These are phyloP conservation scores for Herminia tarsipennalis DNA, from an alignment of 2,888 invertebrate genomes.

Conservation along the genomic window DNA sequence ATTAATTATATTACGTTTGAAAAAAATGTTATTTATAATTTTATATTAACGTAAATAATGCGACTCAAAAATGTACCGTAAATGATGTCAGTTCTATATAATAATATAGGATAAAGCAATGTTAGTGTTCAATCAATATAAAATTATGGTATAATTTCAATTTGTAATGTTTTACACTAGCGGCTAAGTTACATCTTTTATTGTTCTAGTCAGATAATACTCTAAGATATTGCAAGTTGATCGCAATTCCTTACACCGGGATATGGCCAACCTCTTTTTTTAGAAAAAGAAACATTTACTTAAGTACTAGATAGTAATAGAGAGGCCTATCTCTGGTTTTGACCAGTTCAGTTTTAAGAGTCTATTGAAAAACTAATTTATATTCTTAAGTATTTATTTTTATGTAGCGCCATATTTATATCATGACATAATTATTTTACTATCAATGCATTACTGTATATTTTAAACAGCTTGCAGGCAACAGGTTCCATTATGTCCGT, in stretches of 20 bases:
- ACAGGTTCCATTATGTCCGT: no score
- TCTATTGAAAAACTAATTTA: constrained; percentile 9
- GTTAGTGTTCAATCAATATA: constrained; percentile 29
- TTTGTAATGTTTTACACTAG: constrained; percentile 11
- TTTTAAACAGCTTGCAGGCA: no score
- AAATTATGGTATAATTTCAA: constrained; percentile 10
- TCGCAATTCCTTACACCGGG: constrained; percentile 16
- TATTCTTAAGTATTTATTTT: constrained; percentile 6
- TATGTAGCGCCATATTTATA: constrained; percentile 11
- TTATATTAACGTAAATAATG: constrained; percentile 11
- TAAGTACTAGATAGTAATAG: background rate
- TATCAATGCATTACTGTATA: no score
- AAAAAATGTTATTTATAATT: background rate
- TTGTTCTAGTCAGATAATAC: constrained; percentile 35
- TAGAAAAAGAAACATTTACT: background rate
- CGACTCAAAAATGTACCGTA: no score
- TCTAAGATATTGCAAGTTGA: constrained; percentile 20
- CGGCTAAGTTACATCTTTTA: constrained; percentile 21
- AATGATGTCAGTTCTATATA: no score
- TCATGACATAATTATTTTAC: no score
- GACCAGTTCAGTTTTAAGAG: constrained; percentile 8
- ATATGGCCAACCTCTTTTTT: constrained; percentile 1
- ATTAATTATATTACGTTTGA: background rate
- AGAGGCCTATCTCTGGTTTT: no score
- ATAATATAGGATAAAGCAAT: constrained; percentile 18